Evolutionary conservation across 2,113 vertebrate species (phyloP), one percentile per base, ranked within the genome.

Genomic region (Chloropsis hardwickii): DNA sequence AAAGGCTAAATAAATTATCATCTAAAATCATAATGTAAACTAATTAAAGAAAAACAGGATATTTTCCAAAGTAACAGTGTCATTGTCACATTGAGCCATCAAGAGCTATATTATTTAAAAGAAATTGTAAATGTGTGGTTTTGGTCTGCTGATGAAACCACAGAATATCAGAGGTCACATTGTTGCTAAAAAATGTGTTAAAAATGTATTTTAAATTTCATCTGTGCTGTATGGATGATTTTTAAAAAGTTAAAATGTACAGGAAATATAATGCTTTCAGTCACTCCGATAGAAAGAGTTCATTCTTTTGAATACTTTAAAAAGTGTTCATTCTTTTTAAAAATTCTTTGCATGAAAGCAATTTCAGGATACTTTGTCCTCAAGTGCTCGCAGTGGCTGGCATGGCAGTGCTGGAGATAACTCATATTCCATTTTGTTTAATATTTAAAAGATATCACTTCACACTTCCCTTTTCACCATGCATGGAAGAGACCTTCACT

Each of bases 181-280:
- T 86, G 33, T 44, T 86, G 80, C 42, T 76, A 64, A 81, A 35
- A 92, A 65, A 70, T 18, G 20, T 72, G 82, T 86, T 92, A 56
- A 94, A 90, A 82, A 90, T 78, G 3, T 76, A 57, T 65, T 51
- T 77, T 67, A 67, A 67, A 51, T 83, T 93, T 90, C 16, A 94
- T 70, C 67, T 87, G 9, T 61, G 39, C 50, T 69, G 18, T 82
- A 33, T 42, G 27, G 48, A 48, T 60, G 35, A 40, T 54, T 48
- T 37, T 0, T 15, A 76, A 91, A 74, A 72, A 57, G 24, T 3
- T n/a, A 24, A 80, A 65, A 48, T 24, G 8, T 62, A 77, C 60
- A 35, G 16, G 48, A 85, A 57, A 56, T 58, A 10, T 0, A n/a
- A 21, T 47, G 24, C 53, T 86, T 92, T 81, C 39, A 42, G 48